These are phyloP conservation scores for Tachycineta bicolor DNA, from an alignment of 2,113 vertebrate genomes.

Conservation along the genomic window DNA sequence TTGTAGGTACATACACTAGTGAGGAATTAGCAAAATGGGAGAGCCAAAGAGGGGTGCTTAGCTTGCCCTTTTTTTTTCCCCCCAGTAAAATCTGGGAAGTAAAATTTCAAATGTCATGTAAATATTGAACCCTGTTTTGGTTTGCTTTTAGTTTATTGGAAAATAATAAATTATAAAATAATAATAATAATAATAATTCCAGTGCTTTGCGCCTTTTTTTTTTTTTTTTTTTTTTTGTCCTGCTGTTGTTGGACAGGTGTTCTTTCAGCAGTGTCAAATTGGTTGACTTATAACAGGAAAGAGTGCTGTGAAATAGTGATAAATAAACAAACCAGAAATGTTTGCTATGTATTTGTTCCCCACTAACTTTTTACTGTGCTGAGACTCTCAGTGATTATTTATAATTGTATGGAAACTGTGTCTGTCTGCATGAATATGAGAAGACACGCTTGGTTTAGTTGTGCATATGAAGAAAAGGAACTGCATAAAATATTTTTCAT, in stretches of 20 bases:
- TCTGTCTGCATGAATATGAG: neutral
- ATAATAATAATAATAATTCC: neutral
- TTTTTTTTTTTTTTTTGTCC: neutral
- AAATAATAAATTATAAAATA: neutral
- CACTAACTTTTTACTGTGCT: neutral
- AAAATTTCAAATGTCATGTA: neutral
- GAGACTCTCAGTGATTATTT: constrained; percentile 11
- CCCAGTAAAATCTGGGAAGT: neutral
- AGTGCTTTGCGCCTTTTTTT: neutral
- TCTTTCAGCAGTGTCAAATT: neutral
- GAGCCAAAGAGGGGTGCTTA: neutral
- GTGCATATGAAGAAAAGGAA: neutral
- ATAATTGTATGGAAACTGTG: neutral
- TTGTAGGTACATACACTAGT: neutral
- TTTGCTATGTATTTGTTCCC: neutral
- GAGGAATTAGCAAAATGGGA: neutral
- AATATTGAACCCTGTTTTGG: neutral
- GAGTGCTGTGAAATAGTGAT: neutral
- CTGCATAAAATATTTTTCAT: constrained; percentile 9
- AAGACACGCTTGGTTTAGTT: neutral
- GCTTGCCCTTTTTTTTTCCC: neutral
- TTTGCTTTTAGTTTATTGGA: neutral
- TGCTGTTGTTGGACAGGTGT: neutral
- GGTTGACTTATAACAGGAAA: neutral
- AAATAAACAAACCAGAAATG: neutral